phyloP scores from a whole-genome alignment of 2,888 invertebrate species.

The Blastobasis adustella region DNA sequence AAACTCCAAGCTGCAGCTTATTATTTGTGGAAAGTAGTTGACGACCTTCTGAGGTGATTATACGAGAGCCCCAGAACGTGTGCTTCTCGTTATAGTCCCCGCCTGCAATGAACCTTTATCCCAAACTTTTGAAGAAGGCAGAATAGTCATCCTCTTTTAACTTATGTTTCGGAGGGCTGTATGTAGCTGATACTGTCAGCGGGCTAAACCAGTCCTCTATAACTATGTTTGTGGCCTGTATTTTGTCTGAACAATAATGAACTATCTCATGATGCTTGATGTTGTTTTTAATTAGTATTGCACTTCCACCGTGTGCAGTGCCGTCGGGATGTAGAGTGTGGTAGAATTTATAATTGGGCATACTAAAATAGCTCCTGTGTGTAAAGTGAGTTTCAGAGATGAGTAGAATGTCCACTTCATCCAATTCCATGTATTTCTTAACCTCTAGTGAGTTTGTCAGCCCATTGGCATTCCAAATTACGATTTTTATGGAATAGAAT shows the following conservation, averaged over 20 bases:
- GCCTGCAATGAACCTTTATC: constrained; percentile 8
- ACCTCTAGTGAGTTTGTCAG: not conserved
- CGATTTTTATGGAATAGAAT: not conserved
- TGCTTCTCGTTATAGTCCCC: constrained; percentile 10
- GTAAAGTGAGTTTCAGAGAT: constrained; percentile 10
- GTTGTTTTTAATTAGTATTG: constrained; percentile 2
- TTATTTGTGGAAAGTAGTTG: constrained; percentile 2
- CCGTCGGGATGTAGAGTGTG: constrained; percentile 8
- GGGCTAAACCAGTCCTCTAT: not conserved
- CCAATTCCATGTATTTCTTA: not conserved
- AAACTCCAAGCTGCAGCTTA: not conserved
- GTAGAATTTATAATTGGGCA: constrained; percentile 5
- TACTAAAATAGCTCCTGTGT: not conserved
- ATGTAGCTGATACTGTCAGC: constrained; percentile 2
- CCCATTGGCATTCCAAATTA: constrained; percentile 1
- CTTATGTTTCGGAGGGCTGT: constrained; percentile 9
- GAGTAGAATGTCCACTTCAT: constrained; percentile 9
- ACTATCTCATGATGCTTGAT: constrained; percentile 6
- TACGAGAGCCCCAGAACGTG: constrained; percentile 6
- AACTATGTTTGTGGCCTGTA: constrained; percentile 9
- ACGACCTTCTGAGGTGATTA: constrained; percentile 9
- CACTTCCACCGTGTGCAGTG: constrained; percentile 8
- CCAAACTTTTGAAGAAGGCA: constrained; percentile 5
- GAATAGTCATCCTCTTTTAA: constrained; percentile 2
- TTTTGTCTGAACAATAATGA: constrained; percentile 2